Conservation (phyloP, 2,888 invertebrate species). For the Rosalia funebris region DNA sequence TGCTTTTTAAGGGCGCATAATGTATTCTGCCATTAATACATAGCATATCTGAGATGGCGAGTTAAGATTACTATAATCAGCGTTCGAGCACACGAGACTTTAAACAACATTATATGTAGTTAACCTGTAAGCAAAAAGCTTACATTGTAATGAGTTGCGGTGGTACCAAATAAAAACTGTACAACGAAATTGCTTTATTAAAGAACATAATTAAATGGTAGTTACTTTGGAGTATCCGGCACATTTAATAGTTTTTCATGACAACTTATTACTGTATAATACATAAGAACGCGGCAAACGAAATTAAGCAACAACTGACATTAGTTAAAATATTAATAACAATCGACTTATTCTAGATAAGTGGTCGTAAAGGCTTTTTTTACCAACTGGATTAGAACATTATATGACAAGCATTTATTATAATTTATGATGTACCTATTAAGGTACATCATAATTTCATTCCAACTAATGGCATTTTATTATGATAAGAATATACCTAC, state of each 20-base stretch:
- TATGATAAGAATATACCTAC: too few relatives aligned
- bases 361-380: too few relatives aligned
- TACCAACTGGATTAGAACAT: too few relatives aligned
- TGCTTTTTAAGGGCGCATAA: conserved; percentile 26
- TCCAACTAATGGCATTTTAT: too few relatives aligned
- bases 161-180: conserved; percentile 33
- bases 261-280: too few relatives aligned
- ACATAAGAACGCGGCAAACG: too few relatives aligned
- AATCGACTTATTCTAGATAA: too few relatives aligned
- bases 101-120: conserved; percentile 36
- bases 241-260: neutral
- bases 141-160: conserved; percentile 38
- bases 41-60: conserved; percentile 53
- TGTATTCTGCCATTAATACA: conserved; percentile 46
- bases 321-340: too few relatives aligned
- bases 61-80: conserved; percentile 53
- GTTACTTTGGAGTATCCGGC: neutral
- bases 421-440: too few relatives aligned
- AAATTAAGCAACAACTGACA: too few relatives aligned
- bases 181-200: conserved; percentile 31
- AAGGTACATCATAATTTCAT: too few relatives aligned
- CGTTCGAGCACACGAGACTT: conserved; percentile 49
- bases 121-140: conserved; percentile 14
- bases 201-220: conserved; percentile 11
- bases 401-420: too few relatives aligned